phyloP scores from a whole-genome alignment of 1,140 invertebrate species.

The Rhagoletis zephyria region DNA sequence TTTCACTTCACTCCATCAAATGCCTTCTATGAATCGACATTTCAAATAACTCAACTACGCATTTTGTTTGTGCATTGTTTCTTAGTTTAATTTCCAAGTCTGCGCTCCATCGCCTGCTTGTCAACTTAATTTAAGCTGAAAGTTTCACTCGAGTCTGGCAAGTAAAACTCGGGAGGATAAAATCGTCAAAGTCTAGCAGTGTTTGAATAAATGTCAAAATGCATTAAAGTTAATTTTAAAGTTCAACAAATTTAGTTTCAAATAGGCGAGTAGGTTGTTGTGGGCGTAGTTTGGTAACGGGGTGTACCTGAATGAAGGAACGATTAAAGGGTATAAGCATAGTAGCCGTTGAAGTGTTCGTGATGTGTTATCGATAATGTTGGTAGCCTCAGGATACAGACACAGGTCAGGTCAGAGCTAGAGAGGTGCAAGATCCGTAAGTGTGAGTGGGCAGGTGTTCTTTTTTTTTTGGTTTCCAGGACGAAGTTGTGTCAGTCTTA shows the following conservation, averaged over 20 bases:
- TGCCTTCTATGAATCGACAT: neutral
- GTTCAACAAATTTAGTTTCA: neutral
- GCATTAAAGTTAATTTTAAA: slow-evolving; percentile 32
- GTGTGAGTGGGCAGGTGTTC: too few species aligned
- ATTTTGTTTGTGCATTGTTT: neutral
- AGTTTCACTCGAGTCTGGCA: neutral
- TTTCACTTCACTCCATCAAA: neutral
- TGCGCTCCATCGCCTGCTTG: neutral
- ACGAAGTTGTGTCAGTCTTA: too few species aligned
- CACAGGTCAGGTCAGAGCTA: too few species aligned
- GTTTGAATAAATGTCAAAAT: neutral
- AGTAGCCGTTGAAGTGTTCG: too few species aligned
- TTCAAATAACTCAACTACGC: neutral
- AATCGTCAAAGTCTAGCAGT: neutral
- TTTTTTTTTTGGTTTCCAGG: too few species aligned
- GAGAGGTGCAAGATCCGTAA: too few species aligned
- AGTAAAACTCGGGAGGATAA: neutral
- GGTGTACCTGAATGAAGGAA: too few species aligned
- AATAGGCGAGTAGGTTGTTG: neutral
- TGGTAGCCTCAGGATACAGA: too few species aligned
- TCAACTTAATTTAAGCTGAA: neutral
- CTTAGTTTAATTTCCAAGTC: neutral
- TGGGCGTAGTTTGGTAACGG: too few species aligned
- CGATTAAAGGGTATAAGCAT: too few species aligned
- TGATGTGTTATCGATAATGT: too few species aligned